Percentiles rank a stretch among this genome's conserved stretches.
These are phyloP conservation scores for Cebidichthys violaceus DNA, from an alignment of 2,113 vertebrate genomes.

Conservation along the genomic window DNA sequence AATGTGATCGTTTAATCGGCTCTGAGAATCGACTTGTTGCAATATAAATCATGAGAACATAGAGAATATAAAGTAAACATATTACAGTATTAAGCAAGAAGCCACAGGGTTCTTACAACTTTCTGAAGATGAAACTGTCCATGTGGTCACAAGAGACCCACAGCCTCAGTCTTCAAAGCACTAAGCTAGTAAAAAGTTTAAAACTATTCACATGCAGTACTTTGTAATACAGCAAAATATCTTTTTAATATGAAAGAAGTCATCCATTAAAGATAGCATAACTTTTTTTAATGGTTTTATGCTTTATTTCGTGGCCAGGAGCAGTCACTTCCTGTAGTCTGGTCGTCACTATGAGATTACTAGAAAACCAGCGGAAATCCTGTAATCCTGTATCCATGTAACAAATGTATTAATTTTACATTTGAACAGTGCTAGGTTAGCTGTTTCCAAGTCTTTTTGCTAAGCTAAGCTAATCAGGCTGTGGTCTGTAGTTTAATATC, in stretches of 20 bases:
- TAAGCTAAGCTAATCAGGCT: background rate
- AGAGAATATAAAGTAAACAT: conserved; percentile 12
- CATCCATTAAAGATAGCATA: background rate
- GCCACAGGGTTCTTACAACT: background rate
- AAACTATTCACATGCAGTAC: background rate
- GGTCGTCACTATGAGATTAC: too few species aligned
- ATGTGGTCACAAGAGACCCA: conserved; percentile 10
- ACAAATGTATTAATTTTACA: too few species aligned
- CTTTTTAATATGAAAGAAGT: background rate
- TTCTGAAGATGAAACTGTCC: background rate
- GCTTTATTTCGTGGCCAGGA: background rate
- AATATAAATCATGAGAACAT: background rate
- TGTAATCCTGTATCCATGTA: too few species aligned
- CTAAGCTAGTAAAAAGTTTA: background rate
- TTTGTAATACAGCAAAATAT: background rate
- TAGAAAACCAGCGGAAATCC: background rate
- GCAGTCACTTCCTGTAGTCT: background rate
- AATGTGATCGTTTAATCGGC: background rate
- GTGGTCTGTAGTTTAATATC: too few species aligned
- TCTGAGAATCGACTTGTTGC: background rate
- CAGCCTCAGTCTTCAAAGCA: conserved; percentile 10
- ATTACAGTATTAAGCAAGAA: background rate
- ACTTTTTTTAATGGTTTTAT: background rate
- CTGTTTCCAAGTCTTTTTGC: background rate
- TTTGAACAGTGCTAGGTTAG: background rate